Conservation (phyloP, 1,140 invertebrate genomes). For the Psilanteris sp. region DNA sequence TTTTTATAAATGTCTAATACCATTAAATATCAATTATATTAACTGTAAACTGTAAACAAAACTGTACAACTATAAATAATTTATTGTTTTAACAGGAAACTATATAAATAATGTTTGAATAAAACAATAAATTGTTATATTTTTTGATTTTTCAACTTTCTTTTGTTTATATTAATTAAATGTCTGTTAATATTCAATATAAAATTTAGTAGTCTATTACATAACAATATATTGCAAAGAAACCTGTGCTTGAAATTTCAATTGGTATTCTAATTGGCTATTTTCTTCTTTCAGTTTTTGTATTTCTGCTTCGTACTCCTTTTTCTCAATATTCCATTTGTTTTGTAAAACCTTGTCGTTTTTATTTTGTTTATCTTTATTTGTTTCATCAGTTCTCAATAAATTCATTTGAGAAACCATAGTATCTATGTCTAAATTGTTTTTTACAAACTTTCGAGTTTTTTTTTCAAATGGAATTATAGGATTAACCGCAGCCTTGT, state of each 20-base stretch:
- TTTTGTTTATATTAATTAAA: too few species aligned
- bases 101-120: too few species aligned
- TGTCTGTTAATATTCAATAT: too few species aligned
- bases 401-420: constrained; percentile 85
- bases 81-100: too few species aligned
- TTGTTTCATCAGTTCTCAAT: constrained; percentile 81
- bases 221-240: too few species aligned
- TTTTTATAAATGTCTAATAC: too few species aligned
- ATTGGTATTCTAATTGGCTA: constrained; percentile 84
- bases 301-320: constrained; percentile 80
- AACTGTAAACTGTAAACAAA: too few species aligned
- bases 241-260: constrained; percentile 85
- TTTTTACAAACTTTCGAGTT: constrained; percentile 79
- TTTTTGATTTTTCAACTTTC: too few species aligned
- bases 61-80: too few species aligned
- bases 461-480: constrained; percentile 82
- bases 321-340: constrained; percentile 73
- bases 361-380: constrained; percentile 62
- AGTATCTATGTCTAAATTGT: constrained; percentile 86
- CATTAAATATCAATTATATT: too few species aligned
- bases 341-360: constrained; percentile 53
- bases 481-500: constrained; percentile 90
- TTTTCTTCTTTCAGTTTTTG: constrained; percentile 83
- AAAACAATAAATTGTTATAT: too few species aligned
- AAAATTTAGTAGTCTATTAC: too few species aligned